Conservation (phyloP, 2,797 vertebrate genomes). For the Pseudochaenichthys georgianus region DNA sequence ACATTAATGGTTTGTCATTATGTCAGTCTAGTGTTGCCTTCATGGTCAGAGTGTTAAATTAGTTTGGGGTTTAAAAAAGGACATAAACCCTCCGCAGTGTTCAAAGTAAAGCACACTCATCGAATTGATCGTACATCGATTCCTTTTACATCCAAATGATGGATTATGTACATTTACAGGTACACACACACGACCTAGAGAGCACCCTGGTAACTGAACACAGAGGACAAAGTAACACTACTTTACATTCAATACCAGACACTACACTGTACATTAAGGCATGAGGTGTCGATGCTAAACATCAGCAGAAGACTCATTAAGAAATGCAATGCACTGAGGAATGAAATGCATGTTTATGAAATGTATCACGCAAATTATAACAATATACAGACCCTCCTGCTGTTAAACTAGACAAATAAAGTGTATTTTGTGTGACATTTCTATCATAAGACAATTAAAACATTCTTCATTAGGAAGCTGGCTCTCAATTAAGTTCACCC, state of each 20-base stretch:
- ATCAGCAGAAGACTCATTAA: constrained; percentile 72
- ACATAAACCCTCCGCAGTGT: constrained; percentile 46
- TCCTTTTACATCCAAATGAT: constrained; percentile 66
- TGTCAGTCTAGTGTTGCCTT: constrained; percentile 51
- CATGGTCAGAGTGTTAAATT: constrained; percentile 50
- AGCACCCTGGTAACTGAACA: constrained; percentile 77
- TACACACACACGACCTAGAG: constrained; percentile 60
- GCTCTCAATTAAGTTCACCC: constrained; percentile 20
- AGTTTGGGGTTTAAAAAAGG: constrained; percentile 43
- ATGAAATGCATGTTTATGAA: constrained; percentile 65
- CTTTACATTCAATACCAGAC: constrained; percentile 77
- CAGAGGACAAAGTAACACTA: constrained; percentile 71
- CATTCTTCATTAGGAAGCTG: constrained; percentile 37
- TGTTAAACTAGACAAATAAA: constrained; percentile 26
- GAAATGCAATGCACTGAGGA: constrained; percentile 70
- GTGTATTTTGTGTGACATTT: constrained; percentile 20
- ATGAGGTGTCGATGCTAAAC: constrained; percentile 83
- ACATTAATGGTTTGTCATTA: constrained; percentile 55
- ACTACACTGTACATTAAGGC: constrained; percentile 88
- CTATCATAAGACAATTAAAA: constrained; percentile 15
- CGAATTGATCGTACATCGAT: constrained; percentile 44
- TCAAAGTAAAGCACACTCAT: constrained; percentile 57
- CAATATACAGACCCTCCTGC: constrained; percentile 34
- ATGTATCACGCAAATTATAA: constrained; percentile 45
- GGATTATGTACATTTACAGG: constrained; percentile 68